These are phyloP conservation scores for Ectropis crepuscularia DNA, from an alignment of 2,888 invertebrate genomes.

Conservation along the genomic window DNA sequence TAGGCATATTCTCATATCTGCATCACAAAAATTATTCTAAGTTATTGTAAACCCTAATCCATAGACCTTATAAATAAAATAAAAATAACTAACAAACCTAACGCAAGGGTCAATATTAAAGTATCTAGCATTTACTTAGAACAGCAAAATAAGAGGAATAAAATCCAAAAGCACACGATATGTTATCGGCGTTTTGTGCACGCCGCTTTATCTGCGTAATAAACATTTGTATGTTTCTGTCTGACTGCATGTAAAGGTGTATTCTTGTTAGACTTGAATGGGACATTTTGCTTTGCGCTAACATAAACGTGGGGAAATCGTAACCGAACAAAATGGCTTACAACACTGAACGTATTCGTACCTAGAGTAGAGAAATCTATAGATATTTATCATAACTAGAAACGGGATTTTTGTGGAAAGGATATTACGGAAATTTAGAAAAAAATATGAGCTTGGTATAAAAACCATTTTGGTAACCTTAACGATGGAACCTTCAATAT, in stretches of 20 bases:
- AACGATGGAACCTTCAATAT: too few species aligned
- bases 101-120: too few species aligned
- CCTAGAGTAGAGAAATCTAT: background rate
- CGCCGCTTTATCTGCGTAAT: constrained; percentile 15
- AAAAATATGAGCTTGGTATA: too few species aligned
- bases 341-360: background rate
- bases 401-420: too few species aligned
- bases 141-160: constrained; percentile 1
- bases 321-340: constrained; percentile 57
- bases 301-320: constrained; percentile 69
- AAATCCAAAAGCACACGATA: constrained; percentile 8
- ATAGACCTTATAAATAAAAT: too few species aligned
- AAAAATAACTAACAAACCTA: too few species aligned
- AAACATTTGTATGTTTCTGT: constrained; percentile 60
- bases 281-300: constrained; percentile 63
- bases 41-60: too few species aligned
- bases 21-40: too few species aligned
- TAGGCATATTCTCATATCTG: too few species aligned
- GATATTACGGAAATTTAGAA: too few species aligned
- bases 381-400: too few species aligned
- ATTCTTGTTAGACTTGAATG: constrained; percentile 48
- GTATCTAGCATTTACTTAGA: background rate
- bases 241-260: constrained; percentile 42
- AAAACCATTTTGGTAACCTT: too few species aligned
- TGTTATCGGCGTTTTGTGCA: constrained; percentile 12